Evolutionary conservation across 2,797 vertebrate genomes (phyloP).

Genomic region (Urocyon cinereoargenteus): DNA sequence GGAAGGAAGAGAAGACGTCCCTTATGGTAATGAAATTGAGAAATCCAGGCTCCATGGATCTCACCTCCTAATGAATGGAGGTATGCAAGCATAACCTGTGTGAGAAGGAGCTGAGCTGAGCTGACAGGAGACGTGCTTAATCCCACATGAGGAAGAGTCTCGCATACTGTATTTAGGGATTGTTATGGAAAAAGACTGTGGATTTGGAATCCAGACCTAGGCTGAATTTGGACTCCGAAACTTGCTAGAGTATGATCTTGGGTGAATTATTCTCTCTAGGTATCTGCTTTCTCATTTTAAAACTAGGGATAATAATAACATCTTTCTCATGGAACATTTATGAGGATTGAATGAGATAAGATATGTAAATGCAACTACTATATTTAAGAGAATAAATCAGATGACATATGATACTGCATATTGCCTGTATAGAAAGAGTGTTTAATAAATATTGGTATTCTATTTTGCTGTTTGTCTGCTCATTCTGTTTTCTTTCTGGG

Average conservation of each 20-base stretch:
- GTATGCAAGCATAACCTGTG: background rate
- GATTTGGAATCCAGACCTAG: slow-evolving; percentile 50
- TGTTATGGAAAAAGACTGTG: background rate
- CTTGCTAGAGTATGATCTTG: slow-evolving; percentile 16
- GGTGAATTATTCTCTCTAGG: slow-evolving; percentile 55
- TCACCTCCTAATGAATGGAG: background rate
- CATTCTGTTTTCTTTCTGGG: background rate
- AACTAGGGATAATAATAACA: slow-evolving; percentile 77
- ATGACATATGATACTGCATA: slow-evolving; percentile 45
- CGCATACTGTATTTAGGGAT: background rate
- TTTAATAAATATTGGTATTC: slow-evolving; percentile 67
- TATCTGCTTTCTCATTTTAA: slow-evolving; percentile 71
- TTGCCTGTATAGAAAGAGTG: slow-evolving; percentile 49
- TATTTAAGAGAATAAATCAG: slow-evolving; percentile 79
- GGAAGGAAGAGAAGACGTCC: background rate
- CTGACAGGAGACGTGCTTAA: background rate
- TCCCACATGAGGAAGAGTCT: background rate
- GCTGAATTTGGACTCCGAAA: slow-evolving; percentile 61
- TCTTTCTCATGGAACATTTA: slow-evolving; percentile 80
- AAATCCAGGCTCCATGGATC: background rate
- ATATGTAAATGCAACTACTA: slow-evolving; percentile 75
- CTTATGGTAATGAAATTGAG: background rate
- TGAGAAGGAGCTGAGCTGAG: background rate
- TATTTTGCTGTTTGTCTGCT: slow-evolving; percentile 52
- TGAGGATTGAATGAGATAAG: slow-evolving; percentile 74